Base-by-base conservation (phyloP, 2,797 vertebrate genomes). In the Apogon hyalosoma region DNA sequence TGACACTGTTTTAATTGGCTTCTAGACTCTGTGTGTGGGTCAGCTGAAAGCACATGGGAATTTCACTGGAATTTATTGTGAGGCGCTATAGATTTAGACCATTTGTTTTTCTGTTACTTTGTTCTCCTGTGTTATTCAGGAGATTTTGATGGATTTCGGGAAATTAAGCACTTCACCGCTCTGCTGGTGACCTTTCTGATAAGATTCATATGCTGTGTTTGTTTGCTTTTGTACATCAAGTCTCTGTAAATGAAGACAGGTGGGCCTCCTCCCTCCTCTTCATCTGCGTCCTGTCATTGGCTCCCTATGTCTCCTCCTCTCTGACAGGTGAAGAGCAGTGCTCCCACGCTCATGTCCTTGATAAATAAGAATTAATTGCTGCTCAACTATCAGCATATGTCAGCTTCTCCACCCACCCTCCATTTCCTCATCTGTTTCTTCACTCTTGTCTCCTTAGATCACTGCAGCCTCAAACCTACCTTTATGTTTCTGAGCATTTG, bases 331-430 rank as follows among this genome's bases (percentile, higher is more conserved):
- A 82, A 59, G 53, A 75, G 80, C 64, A 40, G 36, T 67, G 24
- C 78, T 86, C 79, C 79, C 78, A 63, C 75, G 2, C 66, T 79
- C n/a, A 74, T 46, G 43, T 84, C 72, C 73, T 56, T 63, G 63
- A 86, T 84, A 88, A 91, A 91, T 86, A 87, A 85, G 77, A 89
- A 90, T 90, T 84, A 90, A 92, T 89, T 90, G 86, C 79, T 31
- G 18, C 71, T 79, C 57, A 28, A 69, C 71, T 73, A 79, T 84
- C 69, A 82, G 77, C 88, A 86, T 87, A 88, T 87, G 86, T 75
- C 85, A 85, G 65, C 77, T 57, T 79, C 65, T 80, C 82, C 80
- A 60, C 75, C 63, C 18, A 9, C 62, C 52, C 75, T 67, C 64
- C 62, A 56, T 79, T 75, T 67, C 50, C 63, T 74, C 52, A 71